These are phyloP conservation scores for Fragum sueziense DNA, from an alignment of 2,888 invertebrate genomes.

Conservation along the genomic window DNA sequence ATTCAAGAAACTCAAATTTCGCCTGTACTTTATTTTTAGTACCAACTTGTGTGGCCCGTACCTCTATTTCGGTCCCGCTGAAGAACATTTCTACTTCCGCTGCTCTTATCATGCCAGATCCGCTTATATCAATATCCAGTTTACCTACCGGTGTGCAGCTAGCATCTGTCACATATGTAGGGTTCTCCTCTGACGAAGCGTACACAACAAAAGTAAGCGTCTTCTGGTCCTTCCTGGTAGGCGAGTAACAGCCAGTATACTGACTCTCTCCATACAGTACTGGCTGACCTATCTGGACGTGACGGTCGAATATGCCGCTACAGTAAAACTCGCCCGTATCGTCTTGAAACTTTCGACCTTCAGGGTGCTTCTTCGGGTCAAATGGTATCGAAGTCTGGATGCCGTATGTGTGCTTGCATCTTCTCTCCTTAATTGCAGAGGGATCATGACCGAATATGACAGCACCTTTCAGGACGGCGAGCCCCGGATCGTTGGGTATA, in stretches of 20 bases:
- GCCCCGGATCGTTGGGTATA: constrained; percentile 59
- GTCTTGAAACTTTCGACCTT: constrained; percentile 33
- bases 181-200: constrained; percentile 46
- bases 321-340: constrained; percentile 40
- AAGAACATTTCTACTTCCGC: constrained; percentile 56
- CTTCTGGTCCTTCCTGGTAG: constrained; percentile 29
- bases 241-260: constrained; percentile 29
- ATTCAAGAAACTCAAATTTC: too few relatives aligned
- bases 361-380: constrained; percentile 40
- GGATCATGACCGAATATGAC: constrained; percentile 62
- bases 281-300: constrained; percentile 47
- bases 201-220: constrained; percentile 41
- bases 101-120: constrained; percentile 29
- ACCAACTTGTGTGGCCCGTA: background rate
- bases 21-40: too few relatives aligned
- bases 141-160: constrained; percentile 48
- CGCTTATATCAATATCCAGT: constrained; percentile 30
- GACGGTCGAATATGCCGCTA: constrained; percentile 50
- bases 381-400: constrained; percentile 37
- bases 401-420: constrained; percentile 54
- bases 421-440: constrained; percentile 43
- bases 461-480: constrained; percentile 61
- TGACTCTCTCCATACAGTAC: constrained; percentile 49
- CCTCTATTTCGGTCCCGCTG: constrained; percentile 57
- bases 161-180: constrained; percentile 43